Base-by-base conservation (phyloP, 2,888 invertebrate genomes). In the Ennomos fuscantarius region DNA sequence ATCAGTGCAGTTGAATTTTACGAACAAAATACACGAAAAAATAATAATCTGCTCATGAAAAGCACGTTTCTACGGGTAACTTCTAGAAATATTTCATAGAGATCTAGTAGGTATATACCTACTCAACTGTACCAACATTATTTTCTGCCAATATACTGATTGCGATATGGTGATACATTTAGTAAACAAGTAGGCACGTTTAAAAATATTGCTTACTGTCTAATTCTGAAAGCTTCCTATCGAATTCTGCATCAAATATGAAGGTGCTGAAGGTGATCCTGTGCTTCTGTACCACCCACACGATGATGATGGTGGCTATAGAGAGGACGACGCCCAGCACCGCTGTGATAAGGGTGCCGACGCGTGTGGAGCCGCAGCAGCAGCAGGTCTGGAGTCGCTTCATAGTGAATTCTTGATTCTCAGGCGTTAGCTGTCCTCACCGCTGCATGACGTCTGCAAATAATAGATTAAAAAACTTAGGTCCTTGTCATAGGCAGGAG, bases 211-310 rank as follows among this genome's bases (percentile, higher is more conserved):
- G 24, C 93, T 87, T 77, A 94, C 94, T 95, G 78, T 94, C 93
- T 74, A 93, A 92, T 71, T 95, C 93, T 71, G 95, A 94, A 40
- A 96, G 83, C 55, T 81, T 84, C 63, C 70, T 87, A 63, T 90
- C 89, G 37, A 84, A 82, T 8, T 87, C 85, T 74, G 94, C 94
- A 77, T 96, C 95, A 66, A 97, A 93, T 39, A 97, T 92, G 76
- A 96, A 95, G n/a, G 96, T 96, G 78, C 94, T 95, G 85, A 96
- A 95, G 69, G 95, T 94, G 44, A 96, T 93, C 56, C 93, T 92
- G 47, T 93, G 92, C 43, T 89, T 93, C 60, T 82, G 70, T 9
- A 89, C 87, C n/a, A 89, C 84, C 86, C 96, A 95, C 55, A 96
- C 93, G 37, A 95, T 79, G 59, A 96, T 90, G 66, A 97, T 94